Evolutionary conservation across 2,113 vertebrate genomes (phyloP).

Genomic region (Engraulis encrasicolus): DNA sequence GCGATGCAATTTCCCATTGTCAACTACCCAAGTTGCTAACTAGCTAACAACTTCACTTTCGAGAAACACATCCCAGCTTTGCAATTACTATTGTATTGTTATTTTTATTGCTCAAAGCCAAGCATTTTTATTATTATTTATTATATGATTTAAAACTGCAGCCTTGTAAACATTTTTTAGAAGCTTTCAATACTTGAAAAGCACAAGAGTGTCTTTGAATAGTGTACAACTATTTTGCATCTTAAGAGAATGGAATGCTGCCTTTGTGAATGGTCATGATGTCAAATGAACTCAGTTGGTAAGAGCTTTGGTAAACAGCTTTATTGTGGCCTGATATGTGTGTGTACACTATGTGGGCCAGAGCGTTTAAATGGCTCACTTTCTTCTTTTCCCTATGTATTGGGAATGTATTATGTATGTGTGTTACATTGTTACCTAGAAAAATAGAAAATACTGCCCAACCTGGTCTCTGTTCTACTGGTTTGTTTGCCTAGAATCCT

Average conservation of each 20-base stretch:
- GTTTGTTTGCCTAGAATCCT: not conserved
- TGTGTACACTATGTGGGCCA: not conserved
- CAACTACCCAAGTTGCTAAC: too few relatives aligned
- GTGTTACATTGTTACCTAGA: constrained; percentile 26
- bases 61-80: too few relatives aligned
- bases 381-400: not conserved
- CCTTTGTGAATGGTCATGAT: constrained; percentile 7
- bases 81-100: not conserved
- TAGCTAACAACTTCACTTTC: too few relatives aligned
- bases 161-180: constrained; percentile 3
- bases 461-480: not conserved
- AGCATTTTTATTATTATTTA: not conserved
- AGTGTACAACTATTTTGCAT: not conserved
- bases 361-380: not conserved
- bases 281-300: not conserved
- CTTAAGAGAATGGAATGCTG: not conserved
- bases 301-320: constrained; percentile 14
- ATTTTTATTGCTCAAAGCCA: constrained; percentile 1
- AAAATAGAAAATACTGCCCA: not conserved
- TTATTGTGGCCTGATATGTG: constrained; percentile 14
- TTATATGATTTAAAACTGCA: constrained; percentile 15
- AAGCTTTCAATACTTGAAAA: constrained; percentile 19
- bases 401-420: constrained; percentile 5
- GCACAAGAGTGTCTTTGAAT: constrained; percentile 15
- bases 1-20: too few relatives aligned